Evolutionary conservation across 2,888 invertebrate species (phyloP).

Genomic region (Synanthedon myopaeformis): DNA sequence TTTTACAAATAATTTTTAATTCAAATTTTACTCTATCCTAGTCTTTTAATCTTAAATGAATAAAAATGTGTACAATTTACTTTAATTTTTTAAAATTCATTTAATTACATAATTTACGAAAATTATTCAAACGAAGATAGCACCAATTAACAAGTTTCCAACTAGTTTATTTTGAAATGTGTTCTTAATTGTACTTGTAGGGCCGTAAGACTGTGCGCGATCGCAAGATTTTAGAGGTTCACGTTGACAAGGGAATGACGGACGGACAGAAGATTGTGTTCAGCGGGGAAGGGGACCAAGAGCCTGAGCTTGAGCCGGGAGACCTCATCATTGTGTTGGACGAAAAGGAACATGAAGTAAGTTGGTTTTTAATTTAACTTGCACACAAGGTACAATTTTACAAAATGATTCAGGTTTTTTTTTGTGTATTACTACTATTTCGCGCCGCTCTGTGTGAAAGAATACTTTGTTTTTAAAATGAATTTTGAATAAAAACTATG

Average conservation of each 20-base stretch:
- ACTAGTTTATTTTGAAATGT: too few relatives aligned
- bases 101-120: too few relatives aligned
- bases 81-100: too few relatives aligned
- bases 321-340: conserved; percentile 96
- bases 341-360: conserved; percentile 87
- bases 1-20: too few relatives aligned
- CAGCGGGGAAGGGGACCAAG: conserved; percentile 95
- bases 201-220: conserved; percentile 92
- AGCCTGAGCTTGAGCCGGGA: conserved; percentile 92
- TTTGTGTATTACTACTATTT: too few relatives aligned
- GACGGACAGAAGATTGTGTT: conserved; percentile 97
- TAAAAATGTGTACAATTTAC: background rate
- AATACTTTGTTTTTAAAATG: too few relatives aligned
- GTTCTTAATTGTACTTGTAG: conserved; percentile 12
- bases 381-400: background rate
- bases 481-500: too few relatives aligned
- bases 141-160: too few relatives aligned
- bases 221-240: conserved; percentile 94
- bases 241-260: conserved; percentile 94
- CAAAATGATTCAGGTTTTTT: background rate
- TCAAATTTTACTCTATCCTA: too few relatives aligned
- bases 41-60: background rate
- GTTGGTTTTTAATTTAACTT: conserved; percentile 7
- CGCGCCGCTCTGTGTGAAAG: too few relatives aligned
- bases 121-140: too few relatives aligned